These are phyloP conservation scores for Crypturellus tataupa DNA, from an alignment of 2,797 vertebrate genomes.

Conservation along the genomic window DNA sequence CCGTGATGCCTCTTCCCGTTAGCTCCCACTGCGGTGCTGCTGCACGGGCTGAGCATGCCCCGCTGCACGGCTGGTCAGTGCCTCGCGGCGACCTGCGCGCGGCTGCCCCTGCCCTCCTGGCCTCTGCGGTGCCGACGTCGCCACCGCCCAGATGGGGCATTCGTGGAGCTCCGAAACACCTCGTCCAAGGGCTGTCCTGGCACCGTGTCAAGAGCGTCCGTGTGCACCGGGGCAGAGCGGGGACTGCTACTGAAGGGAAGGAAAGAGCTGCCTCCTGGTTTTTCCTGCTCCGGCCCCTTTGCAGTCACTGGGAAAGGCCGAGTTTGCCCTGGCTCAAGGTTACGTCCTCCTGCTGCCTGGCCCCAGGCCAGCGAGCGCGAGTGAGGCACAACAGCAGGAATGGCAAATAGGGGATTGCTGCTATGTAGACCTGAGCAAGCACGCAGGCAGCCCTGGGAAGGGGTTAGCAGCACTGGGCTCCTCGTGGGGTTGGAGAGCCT, in stretches of 20 bases:
- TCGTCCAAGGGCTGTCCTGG: constrained; percentile 6
- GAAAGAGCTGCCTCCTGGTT: constrained; percentile 60
- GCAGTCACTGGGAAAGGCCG: constrained; percentile 45
- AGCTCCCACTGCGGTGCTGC: neutral
- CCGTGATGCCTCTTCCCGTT: fast-evolving
- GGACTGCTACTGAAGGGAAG: constrained; percentile 74
- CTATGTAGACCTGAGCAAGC: neutral
- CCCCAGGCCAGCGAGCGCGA: constrained; percentile 39
- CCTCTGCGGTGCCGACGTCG: fast-evolving
- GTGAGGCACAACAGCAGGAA: constrained; percentile 62
- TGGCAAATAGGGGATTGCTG: constrained; percentile 55
- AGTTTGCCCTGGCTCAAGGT: constrained; percentile 6
- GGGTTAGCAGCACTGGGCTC: neutral
- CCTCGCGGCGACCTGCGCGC: fast-evolving
- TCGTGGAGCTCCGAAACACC: neutral
- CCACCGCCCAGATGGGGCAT: fast-evolving
- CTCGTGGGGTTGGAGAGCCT: fast-evolving
- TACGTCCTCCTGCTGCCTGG: constrained; percentile 58
- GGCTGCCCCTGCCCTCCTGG: neutral
- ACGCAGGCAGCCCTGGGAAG: neutral
- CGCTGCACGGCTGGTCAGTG: neutral
- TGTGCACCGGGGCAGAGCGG: constrained; percentile 41
- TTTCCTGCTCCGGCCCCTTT: constrained; percentile 14
- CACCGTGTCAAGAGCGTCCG: neutral
- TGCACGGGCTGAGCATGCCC: neutral